Evolutionary conservation across 2,797 vertebrate species (phyloP), one percentile per base, ranked within the genome.

Genomic region (Cygnus olor): DNA sequence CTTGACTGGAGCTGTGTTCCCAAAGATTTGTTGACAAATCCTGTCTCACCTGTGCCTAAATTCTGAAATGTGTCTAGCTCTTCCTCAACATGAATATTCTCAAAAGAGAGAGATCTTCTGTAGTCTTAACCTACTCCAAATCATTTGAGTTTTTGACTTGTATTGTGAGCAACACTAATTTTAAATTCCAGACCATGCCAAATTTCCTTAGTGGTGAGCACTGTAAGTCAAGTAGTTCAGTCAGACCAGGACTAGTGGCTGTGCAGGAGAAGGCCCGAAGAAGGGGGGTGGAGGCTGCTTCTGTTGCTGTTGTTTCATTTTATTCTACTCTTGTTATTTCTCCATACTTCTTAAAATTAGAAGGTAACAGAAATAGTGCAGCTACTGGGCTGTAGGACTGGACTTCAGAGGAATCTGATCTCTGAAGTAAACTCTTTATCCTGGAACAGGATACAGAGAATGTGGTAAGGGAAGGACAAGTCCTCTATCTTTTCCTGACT

Each of bases 41-140:
- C 80, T 82, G 42, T 64, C 70, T 68, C 2, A 1, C 94, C 79
- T 89, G 25, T 68, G 72, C 92, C 90, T 93, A 51, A 85, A 93
- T 94, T 94, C 94, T 95, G 89, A 85, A 85, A 83, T 28, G 45
- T 93, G 88, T 94, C 94, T 95, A 94, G 91, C 28, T 80, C 49
- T 94, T 94, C 95, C 84, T 95, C 69, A 92, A 30, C 66, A 66
- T 88, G 82, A 88, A 81, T 80, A 74, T 49, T 88, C 54, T 73
- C 86, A 19, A 42, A 95, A 86, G 61, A 88, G 81, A 85, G 47
- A 15, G 53, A 72, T 86, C 63, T 82, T 95, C 94, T 68, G 71
- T 64, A 68, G n/a, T 71, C 56, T 89, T 96, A 69, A 78, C 13
- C 68, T 89, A 61, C 78, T 42, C 68, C 57, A 82, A 63, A 82